These are phyloP conservation scores for Halcyon leucocephala DNA, from an alignment of 2,797 vertebrate genomes.

Conservation along the genomic window DNA sequence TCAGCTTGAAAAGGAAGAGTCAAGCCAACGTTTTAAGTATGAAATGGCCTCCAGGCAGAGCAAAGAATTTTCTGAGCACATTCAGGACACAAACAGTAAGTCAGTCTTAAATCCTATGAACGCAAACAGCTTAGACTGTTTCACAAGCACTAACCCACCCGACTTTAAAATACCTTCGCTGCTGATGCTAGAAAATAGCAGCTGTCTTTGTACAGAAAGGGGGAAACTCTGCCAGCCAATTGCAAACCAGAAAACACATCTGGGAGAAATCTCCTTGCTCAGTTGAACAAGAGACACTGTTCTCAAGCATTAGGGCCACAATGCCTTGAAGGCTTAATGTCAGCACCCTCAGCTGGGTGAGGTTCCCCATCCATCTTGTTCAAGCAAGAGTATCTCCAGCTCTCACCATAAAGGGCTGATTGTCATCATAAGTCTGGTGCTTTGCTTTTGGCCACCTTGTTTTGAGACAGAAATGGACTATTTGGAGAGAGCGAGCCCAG, in stretches of 20 bases:
- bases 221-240: not conserved
- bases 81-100: not conserved
- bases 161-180: not conserved
- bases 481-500: not conserved
- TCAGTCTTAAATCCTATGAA: not conserved
- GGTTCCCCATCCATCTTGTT: not conserved
- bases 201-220: not conserved
- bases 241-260: not conserved
- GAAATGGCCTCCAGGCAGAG: conserved; percentile 3
- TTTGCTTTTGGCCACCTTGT: not conserved
- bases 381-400: not conserved
- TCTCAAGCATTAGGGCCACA: not conserved
- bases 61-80: not conserved
- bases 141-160: not conserved
- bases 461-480: conserved; percentile 4
- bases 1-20: not conserved
- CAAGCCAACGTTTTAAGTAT: not conserved
- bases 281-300: not conserved
- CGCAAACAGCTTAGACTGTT: not conserved
- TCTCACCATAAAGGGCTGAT: not conserved
- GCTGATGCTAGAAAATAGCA: not conserved
- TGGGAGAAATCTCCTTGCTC: not conserved
- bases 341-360: not conserved
- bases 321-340: not conserved
- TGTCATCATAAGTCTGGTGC: not conserved